These are phyloP conservation scores for Apteryx mantelli DNA, from an alignment of 2,113 vertebrate species.

Conservation along the genomic window DNA sequence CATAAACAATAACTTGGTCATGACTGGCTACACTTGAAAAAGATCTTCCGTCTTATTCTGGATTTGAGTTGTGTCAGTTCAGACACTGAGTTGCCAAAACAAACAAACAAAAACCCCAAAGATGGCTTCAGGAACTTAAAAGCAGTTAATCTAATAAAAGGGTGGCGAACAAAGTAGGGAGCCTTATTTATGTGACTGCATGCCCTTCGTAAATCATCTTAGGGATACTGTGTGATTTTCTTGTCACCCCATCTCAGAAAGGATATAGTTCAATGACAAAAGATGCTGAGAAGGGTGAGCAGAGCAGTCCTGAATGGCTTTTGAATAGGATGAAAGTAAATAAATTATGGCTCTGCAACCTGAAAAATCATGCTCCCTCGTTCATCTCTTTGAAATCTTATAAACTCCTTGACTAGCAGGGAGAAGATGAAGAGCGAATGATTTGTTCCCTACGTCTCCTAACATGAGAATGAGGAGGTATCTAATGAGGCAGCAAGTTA, in stretches of 20 bases:
- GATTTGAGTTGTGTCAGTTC: not conserved
- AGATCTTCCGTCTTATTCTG: not conserved
- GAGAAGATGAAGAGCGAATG: not conserved
- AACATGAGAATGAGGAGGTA: not conserved
- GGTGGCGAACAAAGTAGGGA: not conserved
- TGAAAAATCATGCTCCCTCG: not conserved
- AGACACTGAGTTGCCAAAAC: not conserved
- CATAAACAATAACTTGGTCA: not conserved
- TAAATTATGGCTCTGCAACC: not conserved
- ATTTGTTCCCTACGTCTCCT: slow-evolving; percentile 34
- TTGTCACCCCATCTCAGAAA: not conserved
- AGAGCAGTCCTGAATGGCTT: not conserved
- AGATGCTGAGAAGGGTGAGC: not conserved
- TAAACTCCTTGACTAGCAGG: not conserved
- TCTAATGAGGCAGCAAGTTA: slow-evolving; percentile 2
- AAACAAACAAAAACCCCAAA: not conserved
- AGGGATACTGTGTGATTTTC: not conserved
- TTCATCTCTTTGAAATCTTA: not conserved
- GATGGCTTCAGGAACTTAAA: not conserved
- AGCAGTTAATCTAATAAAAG: not conserved
- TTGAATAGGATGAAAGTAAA: not conserved
- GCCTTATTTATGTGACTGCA: not conserved
- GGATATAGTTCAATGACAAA: not conserved
- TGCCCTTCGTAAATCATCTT: not conserved
- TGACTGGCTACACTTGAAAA: slow-evolving; percentile 2